Base-by-base conservation (phyloP, 2,797 vertebrate species). In the Xiphophorus birchmanni region DNA sequence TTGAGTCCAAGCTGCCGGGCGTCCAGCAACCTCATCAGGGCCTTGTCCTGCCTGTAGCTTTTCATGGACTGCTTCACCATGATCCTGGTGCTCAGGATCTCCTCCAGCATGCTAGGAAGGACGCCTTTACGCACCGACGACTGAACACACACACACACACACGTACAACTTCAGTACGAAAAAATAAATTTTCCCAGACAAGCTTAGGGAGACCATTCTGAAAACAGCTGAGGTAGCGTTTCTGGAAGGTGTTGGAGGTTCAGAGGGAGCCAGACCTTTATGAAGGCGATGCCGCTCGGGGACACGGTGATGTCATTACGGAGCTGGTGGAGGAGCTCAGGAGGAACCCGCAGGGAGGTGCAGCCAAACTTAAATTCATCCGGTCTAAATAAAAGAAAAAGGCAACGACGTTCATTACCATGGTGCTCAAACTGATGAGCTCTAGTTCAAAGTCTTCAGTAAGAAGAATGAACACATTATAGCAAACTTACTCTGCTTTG, bases 11-110 rank as follows among this genome's bases (percentile, higher is more conserved):
- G 93, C 94, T 99, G 98, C 47, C 98, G 96, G 71, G 98, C 98
- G n/a, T 98, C 90, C 54, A 99, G 97, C 95, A 99, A 96, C 84
- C 94, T 97, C 67, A 88, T 96, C 82, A 99, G 92, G 69, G 95
- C 95, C 90, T 97, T 97, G 96, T 99, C 98, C 63, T 97, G 96
- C 83, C 97, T 97, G 86, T 98, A 96, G 67, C 91, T 86, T 86
- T 99, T 99, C 97, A 99, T 97, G 0, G 96, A 97, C 83, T 97
- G 96, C 90, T 99, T 99, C 86, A 99, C 98, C 98, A 99, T 99
- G 87, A 99, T 94, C 80, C 98, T 95, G 0, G 98, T 99, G 87
- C 96, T 97, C 88, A 99, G 89, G 90, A 99, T 99, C 90, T 99
- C 97, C 94, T 99, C 98, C 37, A 99, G 94, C 98, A 99, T 99